These are phyloP conservation scores for Zaprionus inermis DNA, from an alignment of 1,140 invertebrate species.

Conservation along the genomic window DNA sequence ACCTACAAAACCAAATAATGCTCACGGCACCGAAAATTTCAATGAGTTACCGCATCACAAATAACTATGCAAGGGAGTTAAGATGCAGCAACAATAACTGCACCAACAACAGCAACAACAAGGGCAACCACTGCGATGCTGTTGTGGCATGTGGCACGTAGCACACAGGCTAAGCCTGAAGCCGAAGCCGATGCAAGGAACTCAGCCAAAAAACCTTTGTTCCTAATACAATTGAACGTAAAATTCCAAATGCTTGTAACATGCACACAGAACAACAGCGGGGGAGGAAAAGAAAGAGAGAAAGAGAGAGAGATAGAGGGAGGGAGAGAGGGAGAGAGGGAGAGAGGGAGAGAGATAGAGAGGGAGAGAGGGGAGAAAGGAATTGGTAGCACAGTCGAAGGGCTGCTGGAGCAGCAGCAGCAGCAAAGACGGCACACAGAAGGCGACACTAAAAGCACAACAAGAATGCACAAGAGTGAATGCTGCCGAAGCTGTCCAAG, in stretches of 20 bases:
- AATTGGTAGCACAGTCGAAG: not conserved
- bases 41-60: slow-evolving; percentile 44
- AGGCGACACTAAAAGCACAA: slow-evolving; percentile 12
- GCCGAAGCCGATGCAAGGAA: slow-evolving; percentile 39
- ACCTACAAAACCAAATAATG: not conserved
- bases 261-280: slow-evolving; percentile 22
- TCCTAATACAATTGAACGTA: slow-evolving; percentile 55
- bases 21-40: slow-evolving; percentile 46
- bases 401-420: not conserved
- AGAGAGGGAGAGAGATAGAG: not conserved
- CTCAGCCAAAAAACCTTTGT: slow-evolving; percentile 46
- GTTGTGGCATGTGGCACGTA: slow-evolving; percentile 18
- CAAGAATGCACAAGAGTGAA: not conserved
- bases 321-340: not conserved
- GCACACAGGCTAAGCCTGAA: slow-evolving; percentile 2
- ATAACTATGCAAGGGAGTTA: slow-evolving; percentile 52
- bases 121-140: slow-evolving; percentile 6
- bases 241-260: slow-evolving; percentile 49
- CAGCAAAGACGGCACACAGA: not conserved
- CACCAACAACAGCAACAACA: slow-evolving; percentile 9
- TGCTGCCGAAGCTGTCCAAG: not conserved
- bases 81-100: slow-evolving; percentile 25
- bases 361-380: not conserved
- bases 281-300: not conserved
- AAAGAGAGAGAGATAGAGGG: not conserved